Percentiles rank a stretch among this genome's conserved stretches.
phyloP scores from a whole-genome alignment of 2,113 vertebrate genomes.

The Hippoglossus stenolepis region DNA sequence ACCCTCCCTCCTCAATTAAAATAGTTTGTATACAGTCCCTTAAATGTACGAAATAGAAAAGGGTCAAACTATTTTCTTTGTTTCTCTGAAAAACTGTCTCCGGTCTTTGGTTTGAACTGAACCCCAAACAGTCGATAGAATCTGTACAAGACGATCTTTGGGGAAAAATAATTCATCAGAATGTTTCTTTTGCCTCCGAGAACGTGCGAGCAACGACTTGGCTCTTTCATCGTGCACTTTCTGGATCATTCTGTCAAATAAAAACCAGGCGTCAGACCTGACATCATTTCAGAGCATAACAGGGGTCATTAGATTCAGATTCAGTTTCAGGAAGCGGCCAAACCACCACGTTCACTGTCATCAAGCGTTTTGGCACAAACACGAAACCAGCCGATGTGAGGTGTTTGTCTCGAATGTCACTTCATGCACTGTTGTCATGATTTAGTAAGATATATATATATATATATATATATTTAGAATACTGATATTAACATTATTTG shows the following conservation, averaged over 20 bases:
- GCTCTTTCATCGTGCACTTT: background rate
- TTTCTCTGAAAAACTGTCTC: background rate
- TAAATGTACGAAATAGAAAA: no score
- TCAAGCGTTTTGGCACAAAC: constrained; percentile 25
- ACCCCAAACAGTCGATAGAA: constrained; percentile 10
- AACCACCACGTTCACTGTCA: constrained; percentile 22
- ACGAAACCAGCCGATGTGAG: constrained; percentile 28
- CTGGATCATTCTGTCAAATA: background rate
- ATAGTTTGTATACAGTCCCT: no score
- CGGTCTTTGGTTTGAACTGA: constrained; percentile 61
- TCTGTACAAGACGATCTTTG: constrained; percentile 9
- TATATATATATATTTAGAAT: constrained; percentile 27
- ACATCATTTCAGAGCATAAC: background rate
- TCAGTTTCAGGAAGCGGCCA: background rate
- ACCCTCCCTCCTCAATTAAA: no score
- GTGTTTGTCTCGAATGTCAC: constrained; percentile 19
- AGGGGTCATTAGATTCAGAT: background rate
- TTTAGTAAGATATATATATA: constrained; percentile 31
- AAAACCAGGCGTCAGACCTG: background rate
- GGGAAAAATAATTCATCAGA: no score
- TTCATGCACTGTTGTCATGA: constrained; percentile 52
- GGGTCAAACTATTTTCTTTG: background rate
- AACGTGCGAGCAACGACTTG: background rate
- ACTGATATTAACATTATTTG: constrained; percentile 54
- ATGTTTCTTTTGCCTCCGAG: background rate